phyloP scores from a whole-genome alignment of 2,888 invertebrate genomes.

The Labia minor region DNA sequence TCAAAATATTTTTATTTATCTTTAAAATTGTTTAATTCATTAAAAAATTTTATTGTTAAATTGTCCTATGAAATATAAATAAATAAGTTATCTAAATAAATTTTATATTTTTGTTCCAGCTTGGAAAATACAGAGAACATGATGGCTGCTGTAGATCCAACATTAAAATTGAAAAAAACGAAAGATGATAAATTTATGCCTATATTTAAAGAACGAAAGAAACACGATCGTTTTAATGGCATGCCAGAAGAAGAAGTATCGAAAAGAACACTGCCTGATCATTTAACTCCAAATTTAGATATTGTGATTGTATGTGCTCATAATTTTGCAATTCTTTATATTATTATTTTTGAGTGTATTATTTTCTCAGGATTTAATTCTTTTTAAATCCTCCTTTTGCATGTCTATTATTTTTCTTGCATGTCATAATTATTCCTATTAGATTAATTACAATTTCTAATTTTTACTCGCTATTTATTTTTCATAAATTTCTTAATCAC shows the following conservation, averaged over 20 bases:
- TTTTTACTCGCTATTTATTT: too few species aligned
- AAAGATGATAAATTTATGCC: constrained; percentile 31
- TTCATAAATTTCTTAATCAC: too few species aligned
- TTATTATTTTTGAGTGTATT: constrained; percentile 15
- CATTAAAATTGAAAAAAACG: constrained; percentile 33
- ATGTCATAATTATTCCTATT: too few species aligned
- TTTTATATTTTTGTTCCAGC: constrained; percentile 32
- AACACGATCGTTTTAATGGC: constrained; percentile 89
- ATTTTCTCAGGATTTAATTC: too few species aligned
- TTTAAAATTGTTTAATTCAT: too few species aligned
- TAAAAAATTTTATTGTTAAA: too few species aligned
- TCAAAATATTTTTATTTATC: neutral
- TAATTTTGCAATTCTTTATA: neutral
- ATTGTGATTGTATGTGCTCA: constrained; percentile 86
- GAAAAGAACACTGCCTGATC: constrained; percentile 87
- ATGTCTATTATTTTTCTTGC: neutral
- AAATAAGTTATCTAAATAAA: too few species aligned
- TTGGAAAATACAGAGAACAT: constrained; percentile 45
- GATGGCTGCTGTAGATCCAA: constrained; percentile 39
- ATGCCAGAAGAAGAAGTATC: constrained; percentile 95
- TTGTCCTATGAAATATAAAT: too few species aligned
- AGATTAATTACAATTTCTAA: too few species aligned
- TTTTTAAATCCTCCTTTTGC: too few species aligned
- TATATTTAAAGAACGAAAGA: constrained; percentile 73
- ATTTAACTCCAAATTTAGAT: constrained; percentile 85